Evolutionary conservation across 1,140 invertebrate genomes (phyloP).

Genomic region (Mamestra configurata): DNA sequence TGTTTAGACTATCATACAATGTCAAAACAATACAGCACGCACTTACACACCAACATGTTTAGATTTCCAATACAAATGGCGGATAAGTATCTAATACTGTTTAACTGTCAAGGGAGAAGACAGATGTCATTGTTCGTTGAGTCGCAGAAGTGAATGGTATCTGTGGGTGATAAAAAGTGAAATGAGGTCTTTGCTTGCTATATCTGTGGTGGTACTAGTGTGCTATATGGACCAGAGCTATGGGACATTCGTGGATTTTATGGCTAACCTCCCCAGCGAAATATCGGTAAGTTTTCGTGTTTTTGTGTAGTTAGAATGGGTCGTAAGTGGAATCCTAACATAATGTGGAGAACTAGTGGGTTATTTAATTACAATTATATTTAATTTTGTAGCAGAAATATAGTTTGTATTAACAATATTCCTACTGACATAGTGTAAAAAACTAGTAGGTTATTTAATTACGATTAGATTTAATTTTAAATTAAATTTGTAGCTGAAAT

Average conservation of each 20-base stretch:
- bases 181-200: slow-evolving; percentile 33
- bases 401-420: too few species aligned
- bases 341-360: too few species aligned
- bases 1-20: too few species aligned
- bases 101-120: neutral
- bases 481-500: too few species aligned
- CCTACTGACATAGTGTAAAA: too few species aligned
- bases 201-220: slow-evolving; percentile 7
- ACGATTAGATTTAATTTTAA: too few species aligned
- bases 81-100: neutral
- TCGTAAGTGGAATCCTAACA: neutral
- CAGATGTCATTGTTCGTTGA: neutral
- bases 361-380: too few species aligned
- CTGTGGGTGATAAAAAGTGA: slow-evolving; percentile 1
- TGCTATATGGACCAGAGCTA: neutral
- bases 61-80: too few species aligned
- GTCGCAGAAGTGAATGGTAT: neutral
- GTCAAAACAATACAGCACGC: too few species aligned
- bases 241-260: slow-evolving; percentile 22
- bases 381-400: too few species aligned
- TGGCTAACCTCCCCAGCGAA: slow-evolving; percentile 21
- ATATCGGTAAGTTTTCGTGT: slow-evolving; percentile 37
- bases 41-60: too few species aligned
- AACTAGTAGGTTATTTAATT: too few species aligned
- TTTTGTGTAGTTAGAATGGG: neutral